Base-by-base conservation (phyloP, 2,797 vertebrate species). In the Intellagama lesueurii region DNA sequence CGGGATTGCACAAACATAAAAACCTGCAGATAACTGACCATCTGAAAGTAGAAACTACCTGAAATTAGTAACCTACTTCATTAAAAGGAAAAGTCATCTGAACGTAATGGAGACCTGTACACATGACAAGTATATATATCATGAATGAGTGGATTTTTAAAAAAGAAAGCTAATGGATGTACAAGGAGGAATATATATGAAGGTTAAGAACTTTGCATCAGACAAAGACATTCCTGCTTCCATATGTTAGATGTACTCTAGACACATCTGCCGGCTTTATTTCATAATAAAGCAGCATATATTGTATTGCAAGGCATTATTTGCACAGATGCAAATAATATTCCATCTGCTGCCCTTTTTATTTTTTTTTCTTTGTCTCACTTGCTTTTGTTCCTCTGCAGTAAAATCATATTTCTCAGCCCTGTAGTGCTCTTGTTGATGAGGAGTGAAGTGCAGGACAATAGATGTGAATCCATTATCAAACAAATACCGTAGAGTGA, bases 401-500 rank as follows among this genome's bases (percentile, higher is more conserved):
- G 94, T 96, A 96, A 97, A 97, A 96, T 94, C 78, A 89, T 96
- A 70, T 30, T 87, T 96, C 94, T 95, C 91, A 94, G 90, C 90
- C 92, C 87, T 88, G 88, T 94, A 95, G 92, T 95, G 91, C 87
- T 93, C 95, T 91, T 90, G 92, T 93, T 96, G 95, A 95, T 96
- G 95, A 96, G 97, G 91, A 95, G 94, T 94, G 94, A 95, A 96
- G 94, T 92, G 93, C 88, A 94, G 89, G 93, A 95, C 92, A 96
- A 96, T 95, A 93, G 95, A 96, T 89, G 93, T 86, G 94, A 96
- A 97, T 96, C 96, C 95, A 97, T 97, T 97, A 96, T 95, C 95
- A 94, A 96, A 96, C 94, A 96, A 97, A 96, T 94, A 95, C 93
- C 92, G 89, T 88, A 93, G 91, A 92, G 92, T 89, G 95, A 96